Evolutionary conservation across 2,888 invertebrate species (phyloP).

Genomic region (Linnaemya tessellans): DNA sequence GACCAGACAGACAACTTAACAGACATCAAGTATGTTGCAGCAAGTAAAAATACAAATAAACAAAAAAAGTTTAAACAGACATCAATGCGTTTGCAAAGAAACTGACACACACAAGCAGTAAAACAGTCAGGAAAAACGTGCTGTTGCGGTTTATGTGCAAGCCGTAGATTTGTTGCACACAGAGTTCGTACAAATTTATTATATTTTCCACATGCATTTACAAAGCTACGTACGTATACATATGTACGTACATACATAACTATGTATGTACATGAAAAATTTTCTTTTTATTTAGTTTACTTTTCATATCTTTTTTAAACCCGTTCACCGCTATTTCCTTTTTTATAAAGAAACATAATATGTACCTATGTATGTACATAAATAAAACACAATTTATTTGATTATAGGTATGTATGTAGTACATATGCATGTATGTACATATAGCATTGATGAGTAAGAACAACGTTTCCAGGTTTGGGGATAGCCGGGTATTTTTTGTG

Average conservation of each 20-base stretch:
- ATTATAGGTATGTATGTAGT: too few relatives aligned
- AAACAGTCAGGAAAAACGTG: slow-evolving; percentile 70
- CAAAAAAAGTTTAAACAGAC: slow-evolving; percentile 59
- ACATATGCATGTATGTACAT: too few relatives aligned
- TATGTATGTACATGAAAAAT: slow-evolving; percentile 36
- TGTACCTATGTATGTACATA: too few relatives aligned
- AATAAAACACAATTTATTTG: too few relatives aligned
- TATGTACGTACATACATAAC: not conserved
- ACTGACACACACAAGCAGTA: slow-evolving; percentile 16
- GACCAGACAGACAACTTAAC: slow-evolving; percentile 66
- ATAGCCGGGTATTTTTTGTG: too few relatives aligned
- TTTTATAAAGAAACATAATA: slow-evolving; percentile 42
- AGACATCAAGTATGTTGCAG: slow-evolving; percentile 64
- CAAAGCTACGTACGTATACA: not conserved
- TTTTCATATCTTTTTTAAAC: slow-evolving; percentile 60
- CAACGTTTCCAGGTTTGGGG: too few relatives aligned
- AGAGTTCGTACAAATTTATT: slow-evolving; percentile 45
- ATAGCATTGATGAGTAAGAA: too few relatives aligned
- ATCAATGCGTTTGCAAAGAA: slow-evolving; percentile 68
- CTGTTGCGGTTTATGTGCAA: slow-evolving; percentile 71
- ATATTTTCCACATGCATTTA: slow-evolving; percentile 56
- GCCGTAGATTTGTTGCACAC: slow-evolving; percentile 42
- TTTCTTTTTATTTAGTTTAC: slow-evolving; percentile 59
- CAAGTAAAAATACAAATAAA: slow-evolving; percentile 44
- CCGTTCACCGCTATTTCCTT: slow-evolving; percentile 72